These are phyloP conservation scores for Lasioglossum lativentre DNA, from an alignment of 2,888 invertebrate species.

Conservation along the genomic window DNA sequence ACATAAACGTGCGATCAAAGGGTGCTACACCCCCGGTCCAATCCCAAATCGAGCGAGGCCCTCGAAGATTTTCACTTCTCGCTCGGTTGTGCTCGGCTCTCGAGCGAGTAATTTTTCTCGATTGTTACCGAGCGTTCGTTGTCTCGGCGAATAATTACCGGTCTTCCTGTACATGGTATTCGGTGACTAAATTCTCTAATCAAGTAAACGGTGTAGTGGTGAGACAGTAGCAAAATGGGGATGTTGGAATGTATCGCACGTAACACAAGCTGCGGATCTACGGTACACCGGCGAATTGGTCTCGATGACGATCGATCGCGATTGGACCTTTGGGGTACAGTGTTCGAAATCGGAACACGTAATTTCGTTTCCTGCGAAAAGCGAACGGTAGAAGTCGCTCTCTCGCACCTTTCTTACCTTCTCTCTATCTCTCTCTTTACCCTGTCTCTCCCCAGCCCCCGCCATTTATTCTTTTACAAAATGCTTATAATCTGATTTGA, in stretches of 20 bases:
- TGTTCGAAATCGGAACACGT: constrained; percentile 10
- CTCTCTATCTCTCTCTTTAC: constrained; percentile 14
- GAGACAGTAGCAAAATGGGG: constrained; percentile 56
- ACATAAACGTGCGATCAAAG: constrained; percentile 23
- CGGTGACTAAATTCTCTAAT: constrained; percentile 70
- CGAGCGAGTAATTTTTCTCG: constrained; percentile 30
- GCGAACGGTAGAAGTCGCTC: constrained; percentile 30
- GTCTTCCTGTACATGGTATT: constrained; percentile 58
- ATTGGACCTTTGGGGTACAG: not conserved
- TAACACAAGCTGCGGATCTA: constrained; percentile 47
- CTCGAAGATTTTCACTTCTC: constrained; percentile 48
- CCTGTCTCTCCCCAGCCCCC: constrained; percentile 24
- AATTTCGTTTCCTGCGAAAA: not conserved
- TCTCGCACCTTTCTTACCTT: constrained; percentile 6
- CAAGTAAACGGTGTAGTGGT: constrained; percentile 64
- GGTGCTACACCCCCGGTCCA: constrained; percentile 39
- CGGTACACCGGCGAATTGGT: constrained; percentile 26
- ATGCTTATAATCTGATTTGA: constrained; percentile 73
- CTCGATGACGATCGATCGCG: constrained; percentile 15
- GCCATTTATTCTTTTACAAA: constrained; percentile 65
- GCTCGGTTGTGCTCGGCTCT: constrained; percentile 56
- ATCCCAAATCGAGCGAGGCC: constrained; percentile 36
- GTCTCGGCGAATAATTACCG: constrained; percentile 53
- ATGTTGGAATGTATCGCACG: constrained; percentile 58
- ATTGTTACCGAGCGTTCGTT: constrained; percentile 23